phyloP scores from a whole-genome alignment of 92 coral and sea anemone genomes.

The Palythoa grandiflora region DNA sequence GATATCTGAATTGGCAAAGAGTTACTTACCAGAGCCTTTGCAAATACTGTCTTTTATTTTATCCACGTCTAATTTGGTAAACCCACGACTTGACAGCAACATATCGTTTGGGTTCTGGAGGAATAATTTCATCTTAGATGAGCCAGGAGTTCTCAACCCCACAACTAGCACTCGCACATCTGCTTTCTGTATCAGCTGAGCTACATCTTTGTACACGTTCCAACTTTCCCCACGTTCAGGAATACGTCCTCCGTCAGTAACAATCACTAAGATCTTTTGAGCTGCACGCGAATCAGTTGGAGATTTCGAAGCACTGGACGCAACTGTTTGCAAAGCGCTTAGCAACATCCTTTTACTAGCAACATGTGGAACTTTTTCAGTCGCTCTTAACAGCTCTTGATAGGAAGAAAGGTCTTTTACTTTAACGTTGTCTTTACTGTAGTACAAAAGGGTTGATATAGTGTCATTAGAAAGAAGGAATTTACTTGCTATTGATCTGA shows the following conservation, averaged over 20 bases:
- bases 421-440: not conserved
- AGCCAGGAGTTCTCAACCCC: conserved; percentile 47
- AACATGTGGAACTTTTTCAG: not conserved
- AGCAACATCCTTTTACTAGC: conserved; percentile 13
- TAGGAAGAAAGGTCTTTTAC: not conserved
- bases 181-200: conserved; percentile 57
- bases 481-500: conserved; percentile 19
- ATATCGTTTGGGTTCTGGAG: conserved; percentile 47
- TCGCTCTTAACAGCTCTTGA: not conserved
- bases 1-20: not conserved
- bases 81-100: conserved; percentile 17
- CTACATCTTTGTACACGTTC: conserved; percentile 41
- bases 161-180: conserved; percentile 72
- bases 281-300: not conserved
- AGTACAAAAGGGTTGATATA: not conserved
- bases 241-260: conserved; percentile 13
- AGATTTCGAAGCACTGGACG: not conserved
- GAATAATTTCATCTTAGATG: conserved; percentile 18
- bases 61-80: not conserved
- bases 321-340: not conserved
- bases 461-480: conserved; percentile 16
- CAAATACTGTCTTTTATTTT: conserved; percentile 19
- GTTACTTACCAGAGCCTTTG: not conserved
- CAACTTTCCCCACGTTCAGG: conserved; percentile 17
- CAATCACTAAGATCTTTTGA: not conserved